Evolutionary conservation across 2,113 vertebrate genomes (phyloP).

Genomic region (Vulpes ferrilata): DNA sequence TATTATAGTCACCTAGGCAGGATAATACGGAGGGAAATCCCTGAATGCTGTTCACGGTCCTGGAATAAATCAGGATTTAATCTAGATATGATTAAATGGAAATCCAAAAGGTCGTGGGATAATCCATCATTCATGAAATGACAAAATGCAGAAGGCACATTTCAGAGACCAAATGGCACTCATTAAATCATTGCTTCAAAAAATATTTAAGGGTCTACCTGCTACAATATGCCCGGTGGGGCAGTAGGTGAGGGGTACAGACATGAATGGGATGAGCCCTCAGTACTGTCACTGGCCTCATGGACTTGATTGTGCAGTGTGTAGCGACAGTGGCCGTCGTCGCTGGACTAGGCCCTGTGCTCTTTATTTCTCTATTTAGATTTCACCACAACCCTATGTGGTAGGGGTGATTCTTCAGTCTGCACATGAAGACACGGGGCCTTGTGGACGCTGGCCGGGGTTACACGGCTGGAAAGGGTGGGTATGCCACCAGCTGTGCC

Average conservation of each 20-base stretch:
- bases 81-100: conserved; percentile 73
- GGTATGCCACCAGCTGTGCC: neutral
- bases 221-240: neutral
- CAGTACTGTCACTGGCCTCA: neutral
- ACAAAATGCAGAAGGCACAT: conserved; percentile 65
- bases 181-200: conserved; percentile 57
- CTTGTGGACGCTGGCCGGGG: neutral
- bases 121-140: conserved; percentile 70
- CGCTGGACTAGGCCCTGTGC: neutral
- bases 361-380: neutral
- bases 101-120: conserved; percentile 75
- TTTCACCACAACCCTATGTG: neutral
- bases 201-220: conserved; percentile 51
- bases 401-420: neutral
- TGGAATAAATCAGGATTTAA: conserved; percentile 73
- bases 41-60: conserved; percentile 35
- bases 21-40: neutral
- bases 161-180: conserved; percentile 56
- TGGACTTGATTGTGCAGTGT: neutral
- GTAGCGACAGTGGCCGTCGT: accelerated
- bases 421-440: neutral
- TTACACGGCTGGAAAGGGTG: neutral
- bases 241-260: neutral
- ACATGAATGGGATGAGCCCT: neutral
- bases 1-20: neutral